Evolutionary conservation across 2,888 invertebrate genomes (phyloP).

Genomic region (Andrena haemorrhoa): DNA sequence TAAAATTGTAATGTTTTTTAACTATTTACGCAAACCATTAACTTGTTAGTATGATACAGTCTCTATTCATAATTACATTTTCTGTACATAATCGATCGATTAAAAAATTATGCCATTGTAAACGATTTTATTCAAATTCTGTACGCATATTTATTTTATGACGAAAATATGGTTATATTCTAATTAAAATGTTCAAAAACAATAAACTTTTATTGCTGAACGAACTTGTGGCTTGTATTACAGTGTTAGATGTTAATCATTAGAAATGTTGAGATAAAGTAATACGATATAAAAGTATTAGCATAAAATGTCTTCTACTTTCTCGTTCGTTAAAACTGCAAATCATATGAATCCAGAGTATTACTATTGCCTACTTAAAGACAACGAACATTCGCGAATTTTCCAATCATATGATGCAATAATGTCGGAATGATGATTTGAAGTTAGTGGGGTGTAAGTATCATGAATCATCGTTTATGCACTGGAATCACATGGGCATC

Average conservation of each 20-base stretch:
- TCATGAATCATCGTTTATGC: constrained; percentile 63
- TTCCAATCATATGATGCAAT: constrained; percentile 38
- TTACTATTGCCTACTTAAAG: background rate
- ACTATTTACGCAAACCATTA: no score
- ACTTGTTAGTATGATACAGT: no score
- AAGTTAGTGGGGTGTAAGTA: background rate
- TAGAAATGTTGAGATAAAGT: no score
- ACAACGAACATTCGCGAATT: background rate
- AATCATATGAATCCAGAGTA: background rate
- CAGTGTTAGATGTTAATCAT: no score
- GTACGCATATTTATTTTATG: background rate
- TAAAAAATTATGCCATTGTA: no score
- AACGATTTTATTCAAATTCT: no score
- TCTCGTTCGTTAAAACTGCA: background rate
- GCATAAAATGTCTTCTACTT: background rate
- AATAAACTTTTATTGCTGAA: no score
- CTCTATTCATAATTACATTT: no score
- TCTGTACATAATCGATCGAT: no score
- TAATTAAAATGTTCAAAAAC: no score
- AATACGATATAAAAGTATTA: background rate
- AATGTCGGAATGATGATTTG: constrained; percentile 3
- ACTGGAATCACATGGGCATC: constrained; percentile 53
- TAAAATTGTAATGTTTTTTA: no score
- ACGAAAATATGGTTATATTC: background rate
- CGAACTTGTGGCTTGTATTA: no score